Evolutionary conservation across 2,888 invertebrate species (phyloP).

Genomic region (Bellardia pandia): DNA sequence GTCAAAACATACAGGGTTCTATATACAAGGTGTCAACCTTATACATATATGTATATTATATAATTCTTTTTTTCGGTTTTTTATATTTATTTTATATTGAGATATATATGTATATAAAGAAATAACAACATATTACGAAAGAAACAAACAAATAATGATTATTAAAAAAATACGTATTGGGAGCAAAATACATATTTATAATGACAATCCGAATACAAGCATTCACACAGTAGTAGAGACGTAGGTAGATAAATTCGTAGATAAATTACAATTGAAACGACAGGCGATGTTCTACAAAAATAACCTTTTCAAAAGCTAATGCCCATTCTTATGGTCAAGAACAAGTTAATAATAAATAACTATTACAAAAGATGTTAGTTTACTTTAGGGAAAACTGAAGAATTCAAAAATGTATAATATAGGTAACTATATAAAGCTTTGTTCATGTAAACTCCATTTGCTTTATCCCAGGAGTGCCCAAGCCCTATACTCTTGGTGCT

Average conservation of each 20-base stretch:
- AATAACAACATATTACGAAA: conserved; percentile 12
- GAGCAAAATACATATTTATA: conserved; percentile 9
- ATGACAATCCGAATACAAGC: conserved; percentile 23
- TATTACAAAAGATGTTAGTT: too few relatives aligned
- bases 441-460: too few relatives aligned
- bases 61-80: neutral
- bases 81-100: neutral
- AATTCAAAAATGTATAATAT: too few relatives aligned
- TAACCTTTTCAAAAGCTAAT: neutral
- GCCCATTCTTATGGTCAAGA: too few relatives aligned
- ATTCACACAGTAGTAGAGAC: conserved; percentile 30
- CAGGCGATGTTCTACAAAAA: neutral
- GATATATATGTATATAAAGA: conserved; percentile 14
- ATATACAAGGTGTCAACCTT: conserved; percentile 16
- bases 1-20: conserved; percentile 21
- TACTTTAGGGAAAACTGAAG: too few relatives aligned
- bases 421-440: too few relatives aligned
- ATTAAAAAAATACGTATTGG: conserved; percentile 17
- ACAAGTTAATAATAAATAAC: too few relatives aligned
- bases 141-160: conserved; percentile 11
- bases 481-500: too few relatives aligned
- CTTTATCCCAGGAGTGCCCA: too few relatives aligned
- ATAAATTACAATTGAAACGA: conserved; percentile 44
- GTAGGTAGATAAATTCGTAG: neutral
- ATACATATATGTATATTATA: neutral